Percentiles rank a stretch among this genome's conserved stretches.
Evolutionary conservation across 2,888 invertebrate genomes (phyloP).

Genomic region (Stomorhina lunata): DNA sequence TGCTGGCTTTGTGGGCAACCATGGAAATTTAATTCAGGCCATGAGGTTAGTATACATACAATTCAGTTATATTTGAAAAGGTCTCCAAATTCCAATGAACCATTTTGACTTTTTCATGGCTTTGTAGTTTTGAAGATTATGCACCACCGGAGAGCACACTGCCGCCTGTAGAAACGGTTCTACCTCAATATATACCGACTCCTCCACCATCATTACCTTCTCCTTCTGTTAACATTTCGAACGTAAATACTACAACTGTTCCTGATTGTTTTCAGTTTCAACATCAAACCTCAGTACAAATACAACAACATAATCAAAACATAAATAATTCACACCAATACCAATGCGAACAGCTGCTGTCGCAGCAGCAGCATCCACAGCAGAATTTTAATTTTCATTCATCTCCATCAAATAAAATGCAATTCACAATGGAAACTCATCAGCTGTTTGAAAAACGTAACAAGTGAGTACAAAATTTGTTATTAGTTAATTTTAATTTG

Average conservation of each 20-base stretch:
- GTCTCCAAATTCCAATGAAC: constrained; percentile 42
- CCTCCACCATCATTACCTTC: constrained; percentile 64
- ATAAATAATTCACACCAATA: constrained; percentile 31
- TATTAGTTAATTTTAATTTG: no score
- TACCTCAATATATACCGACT: constrained; percentile 61
- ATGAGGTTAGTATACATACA: constrained; percentile 52
- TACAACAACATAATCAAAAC: constrained; percentile 57
- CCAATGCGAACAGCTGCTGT: constrained; percentile 12
- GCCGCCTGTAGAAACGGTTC: constrained; percentile 62
- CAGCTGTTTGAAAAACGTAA: constrained; percentile 53
- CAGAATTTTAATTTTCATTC: constrained; percentile 54
- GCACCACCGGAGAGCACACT: constrained; percentile 53
- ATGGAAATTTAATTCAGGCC: constrained; percentile 28
- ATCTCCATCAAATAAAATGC: constrained; percentile 40
- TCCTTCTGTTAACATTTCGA: constrained; percentile 57
- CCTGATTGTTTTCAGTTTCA: constrained; percentile 36
- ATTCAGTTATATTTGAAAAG: constrained; percentile 48
- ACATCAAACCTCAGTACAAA: constrained; percentile 29
- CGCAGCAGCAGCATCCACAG: constrained; percentile 41
- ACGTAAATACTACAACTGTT: constrained; percentile 47
- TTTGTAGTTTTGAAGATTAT: constrained; percentile 61
- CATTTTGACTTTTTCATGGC: constrained; percentile 19
- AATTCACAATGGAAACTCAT: constrained; percentile 43
- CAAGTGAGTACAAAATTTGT: constrained; percentile 57
- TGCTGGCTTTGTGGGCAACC: background rate